These are phyloP conservation scores for Synanthedon formicaeformis DNA, from an alignment of 2,888 invertebrate species.

Conservation along the genomic window DNA sequence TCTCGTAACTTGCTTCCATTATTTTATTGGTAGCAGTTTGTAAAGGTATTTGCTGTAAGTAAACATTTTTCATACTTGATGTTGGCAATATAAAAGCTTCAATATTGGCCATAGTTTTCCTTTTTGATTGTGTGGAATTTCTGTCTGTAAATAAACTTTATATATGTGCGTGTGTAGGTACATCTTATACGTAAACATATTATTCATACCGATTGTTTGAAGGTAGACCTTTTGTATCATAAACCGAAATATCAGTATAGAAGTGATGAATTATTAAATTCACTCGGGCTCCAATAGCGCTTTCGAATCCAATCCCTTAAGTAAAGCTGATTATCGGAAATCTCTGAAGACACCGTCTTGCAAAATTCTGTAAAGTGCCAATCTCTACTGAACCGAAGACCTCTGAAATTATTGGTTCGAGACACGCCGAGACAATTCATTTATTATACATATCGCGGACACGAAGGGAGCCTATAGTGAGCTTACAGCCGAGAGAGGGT, in stretches of 20 bases:
- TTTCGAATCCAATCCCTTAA: slow-evolving; percentile 65
- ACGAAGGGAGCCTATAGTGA: slow-evolving; percentile 7
- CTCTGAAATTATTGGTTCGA: slow-evolving; percentile 44
- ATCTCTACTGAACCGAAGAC: slow-evolving; percentile 41
- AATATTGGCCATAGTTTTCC: no score
- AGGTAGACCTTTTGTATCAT: not conserved
- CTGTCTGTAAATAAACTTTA: no score
- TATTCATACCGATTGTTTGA: no score
- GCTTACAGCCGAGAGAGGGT: not conserved
- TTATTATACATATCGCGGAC: slow-evolving; percentile 39
- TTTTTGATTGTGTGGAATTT: no score
- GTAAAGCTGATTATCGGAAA: slow-evolving; percentile 66
- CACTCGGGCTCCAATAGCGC: slow-evolving; percentile 60
- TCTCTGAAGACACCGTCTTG: slow-evolving; percentile 42
- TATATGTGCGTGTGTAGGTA: no score
- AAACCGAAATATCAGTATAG: slow-evolving; percentile 8
- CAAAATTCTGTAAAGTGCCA: slow-evolving; percentile 59
- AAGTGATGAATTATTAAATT: slow-evolving; percentile 66
- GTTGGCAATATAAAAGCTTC: no score
- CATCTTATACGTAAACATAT: no score
- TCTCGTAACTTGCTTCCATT: no score
- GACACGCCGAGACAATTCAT: slow-evolving; percentile 42
- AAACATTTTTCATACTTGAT: no score
- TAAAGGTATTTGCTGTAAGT: no score
- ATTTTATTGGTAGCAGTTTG: no score